Evolutionary conservation across 2,113 vertebrate species (phyloP), one percentile per base, ranked within the genome.

Genomic region (Ciconia boyciana): DNA sequence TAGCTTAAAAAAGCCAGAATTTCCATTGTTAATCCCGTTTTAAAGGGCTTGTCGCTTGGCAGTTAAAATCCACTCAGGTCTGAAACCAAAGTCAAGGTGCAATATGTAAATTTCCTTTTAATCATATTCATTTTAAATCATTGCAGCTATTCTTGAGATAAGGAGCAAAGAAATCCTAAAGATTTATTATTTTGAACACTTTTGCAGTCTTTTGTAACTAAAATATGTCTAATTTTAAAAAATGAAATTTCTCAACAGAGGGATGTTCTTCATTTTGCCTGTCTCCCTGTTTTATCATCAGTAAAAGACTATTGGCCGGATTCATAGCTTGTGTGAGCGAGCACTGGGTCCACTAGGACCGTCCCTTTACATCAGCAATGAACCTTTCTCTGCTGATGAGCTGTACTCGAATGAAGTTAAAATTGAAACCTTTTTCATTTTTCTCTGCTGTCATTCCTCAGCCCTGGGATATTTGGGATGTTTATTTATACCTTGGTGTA

Each of bases 21-120:
- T 93, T 93, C 70, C 62, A 52, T 60, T 96, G 75, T 89, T 95
- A 96, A 92, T 77, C 54, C 8, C 4, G 0, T 82, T 96, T 94
- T 92, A 96, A 95, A 93, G 62, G 48, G 54, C 68, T 89, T 77
- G 61, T 74, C 26, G 1, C 36, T 60, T 77, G 65, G 75, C 80
- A 78, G 54, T 83, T 91, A 94, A 96, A 95, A 95, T 80, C n/a
- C 51, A 66, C 89, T 93, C 89, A 90, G 62, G 29, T 95, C 87
- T 90, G 87, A 95, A 95, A 88, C 54, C 70, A 48, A 93, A 97
- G 29, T 77, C 91, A 84, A 87, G 48, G 64, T 86, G 60, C 64
- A 94, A 91, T 51, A 94, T 58, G 91, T 87, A 87, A 79, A 83
- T 90, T 95, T 93, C 22, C 32, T 95, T 94, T 85, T 90, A 54